Evolutionary conservation across 2,797 vertebrate genomes (phyloP), one percentile per base, ranked within the genome.

Genomic region (Hoplostethus mediterraneus): DNA sequence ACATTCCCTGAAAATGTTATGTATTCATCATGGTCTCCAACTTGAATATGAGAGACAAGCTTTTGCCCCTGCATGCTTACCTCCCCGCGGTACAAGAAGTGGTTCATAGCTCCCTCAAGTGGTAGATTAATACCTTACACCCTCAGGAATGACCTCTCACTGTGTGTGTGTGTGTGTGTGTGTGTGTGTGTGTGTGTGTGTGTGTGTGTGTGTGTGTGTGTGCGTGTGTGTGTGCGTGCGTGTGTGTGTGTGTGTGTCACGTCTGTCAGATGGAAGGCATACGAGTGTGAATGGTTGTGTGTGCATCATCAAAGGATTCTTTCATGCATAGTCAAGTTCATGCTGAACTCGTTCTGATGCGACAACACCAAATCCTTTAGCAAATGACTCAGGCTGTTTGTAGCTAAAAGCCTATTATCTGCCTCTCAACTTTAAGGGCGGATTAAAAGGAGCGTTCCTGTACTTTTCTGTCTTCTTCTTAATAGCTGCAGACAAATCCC

Each of bases 381-480:
- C 73, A 73, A 86, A 81, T 85, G 83, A 85, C 79, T 87, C 64
- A 5, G 78, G 78, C 81, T 87, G 88, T 82, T 89, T 86, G 83
- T 54, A 77, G 81, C 82, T 90, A 76, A 87, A 88, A 89, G 87
- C 86, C 75, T 83, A 84, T 88, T 89, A 91, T 92, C 87, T 85
- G 85, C 87, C 81, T 87, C 88, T 91, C 74, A 82, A 87, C 83
- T 87, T 80, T 82, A 86, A 90, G 88, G 88, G 79, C 38, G 85
- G 90, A 91, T 91, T 91, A 91, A 85, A 86, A 79, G 73, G 53
- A 89, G 76, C 74, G 85, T 89, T 83, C 83, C 70, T 77, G 63
- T 77, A 86, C 71, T 81, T 86, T 83, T 79, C 65, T 79, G 81
- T 82, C 69, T 63, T 89, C 75, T 70, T 62, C 75, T 63, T 90